These are phyloP conservation scores for Caretta caretta DNA, from an alignment of 2,113 vertebrate genomes.

Conservation along the genomic window DNA sequence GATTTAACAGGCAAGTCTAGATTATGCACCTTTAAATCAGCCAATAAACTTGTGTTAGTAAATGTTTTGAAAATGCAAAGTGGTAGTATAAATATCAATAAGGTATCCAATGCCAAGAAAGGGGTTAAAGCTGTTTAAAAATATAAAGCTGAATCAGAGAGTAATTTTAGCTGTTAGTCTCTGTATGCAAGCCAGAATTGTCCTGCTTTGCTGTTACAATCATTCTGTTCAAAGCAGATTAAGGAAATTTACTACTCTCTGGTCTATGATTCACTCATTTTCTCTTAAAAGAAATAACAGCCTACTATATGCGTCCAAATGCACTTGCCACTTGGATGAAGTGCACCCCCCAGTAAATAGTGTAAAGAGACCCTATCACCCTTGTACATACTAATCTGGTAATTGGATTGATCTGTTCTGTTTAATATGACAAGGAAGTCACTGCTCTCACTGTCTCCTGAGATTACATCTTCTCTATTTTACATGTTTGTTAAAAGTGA, in stretches of 20 bases:
- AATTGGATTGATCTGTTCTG: conserved; percentile 17
- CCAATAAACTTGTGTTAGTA: background rate
- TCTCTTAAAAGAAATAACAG: conserved; percentile 11
- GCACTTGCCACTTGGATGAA: background rate
- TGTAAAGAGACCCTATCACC: background rate
- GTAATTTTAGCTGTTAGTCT: conserved; percentile 14
- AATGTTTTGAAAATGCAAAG: background rate
- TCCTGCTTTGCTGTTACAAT: conserved; percentile 2
- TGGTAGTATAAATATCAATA: background rate
- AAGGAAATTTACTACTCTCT: conserved; percentile 44
- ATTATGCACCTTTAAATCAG: background rate
- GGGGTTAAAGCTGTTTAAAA: background rate
- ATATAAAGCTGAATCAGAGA: background rate
- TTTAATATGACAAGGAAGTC: background rate
- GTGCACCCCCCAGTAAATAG: background rate
- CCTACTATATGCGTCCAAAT: background rate
- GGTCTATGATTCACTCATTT: conserved; percentile 37
- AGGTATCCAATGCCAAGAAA: background rate
- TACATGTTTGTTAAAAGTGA: conserved; percentile 21
- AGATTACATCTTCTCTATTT: background rate
- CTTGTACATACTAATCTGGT: conserved; percentile 6
- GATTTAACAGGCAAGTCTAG: background rate
- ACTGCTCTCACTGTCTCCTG: background rate
- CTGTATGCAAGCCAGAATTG: background rate
- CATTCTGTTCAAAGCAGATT: conserved; percentile 17